These are phyloP conservation scores for Pelobates cultripes DNA, from an alignment of 2,797 vertebrate species.

Conservation along the genomic window DNA sequence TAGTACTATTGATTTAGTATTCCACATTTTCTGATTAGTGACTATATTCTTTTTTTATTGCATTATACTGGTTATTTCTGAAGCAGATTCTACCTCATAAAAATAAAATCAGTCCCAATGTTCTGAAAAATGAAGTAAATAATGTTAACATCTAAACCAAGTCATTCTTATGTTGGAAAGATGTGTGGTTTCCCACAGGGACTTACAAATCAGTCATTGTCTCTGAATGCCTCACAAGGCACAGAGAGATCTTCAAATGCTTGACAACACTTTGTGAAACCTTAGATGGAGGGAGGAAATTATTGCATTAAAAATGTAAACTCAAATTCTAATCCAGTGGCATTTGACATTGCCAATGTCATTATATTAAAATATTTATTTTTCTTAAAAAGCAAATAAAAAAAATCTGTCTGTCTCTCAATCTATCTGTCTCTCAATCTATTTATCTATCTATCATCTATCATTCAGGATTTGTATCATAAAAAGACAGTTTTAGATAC, in stretches of 20 bases:
- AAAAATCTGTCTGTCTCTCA: too few species aligned
- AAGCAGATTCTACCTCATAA: too few species aligned
- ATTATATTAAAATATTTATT: conserved; percentile 20
- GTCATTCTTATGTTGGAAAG: background rate
- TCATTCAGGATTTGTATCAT: too few species aligned
- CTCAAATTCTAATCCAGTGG: conserved; percentile 43
- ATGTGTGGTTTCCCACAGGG: conserved; percentile 8
- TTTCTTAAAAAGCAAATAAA: background rate
- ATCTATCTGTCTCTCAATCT: too few species aligned
- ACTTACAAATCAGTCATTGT: conserved; percentile 18
- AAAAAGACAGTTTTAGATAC: too few species aligned
- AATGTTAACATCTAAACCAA: background rate
- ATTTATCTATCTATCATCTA: too few species aligned
- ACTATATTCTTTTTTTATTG: too few species aligned
- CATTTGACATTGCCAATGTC: conserved; percentile 50
- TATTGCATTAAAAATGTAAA: conserved; percentile 55
- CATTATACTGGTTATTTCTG: too few species aligned
- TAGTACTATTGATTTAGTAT: too few species aligned
- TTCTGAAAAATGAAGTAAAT: background rate
- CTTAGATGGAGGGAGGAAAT: conserved; percentile 46
- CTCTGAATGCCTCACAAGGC: conserved; percentile 38
- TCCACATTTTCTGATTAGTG: too few species aligned
- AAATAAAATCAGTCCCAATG: background rate
- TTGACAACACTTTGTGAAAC: conserved; percentile 46
- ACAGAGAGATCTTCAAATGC: conserved; percentile 41